Conservation (phyloP, 2,888 invertebrate species). For the Nemapogon koenigi region DNA sequence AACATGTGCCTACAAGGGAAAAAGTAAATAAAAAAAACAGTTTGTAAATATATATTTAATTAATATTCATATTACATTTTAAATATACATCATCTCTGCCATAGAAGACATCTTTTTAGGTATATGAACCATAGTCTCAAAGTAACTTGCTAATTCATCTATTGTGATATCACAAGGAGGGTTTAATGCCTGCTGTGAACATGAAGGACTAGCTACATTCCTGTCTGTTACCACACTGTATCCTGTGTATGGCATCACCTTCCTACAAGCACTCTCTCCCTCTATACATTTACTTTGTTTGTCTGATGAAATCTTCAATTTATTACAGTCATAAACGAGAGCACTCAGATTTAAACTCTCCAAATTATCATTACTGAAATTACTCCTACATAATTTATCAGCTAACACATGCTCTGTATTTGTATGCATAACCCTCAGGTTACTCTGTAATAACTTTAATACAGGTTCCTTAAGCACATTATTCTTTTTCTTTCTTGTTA, state of each 20-base stretch:
- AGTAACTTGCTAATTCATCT: conserved; percentile 93
- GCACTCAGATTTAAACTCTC: conserved; percentile 35
- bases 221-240: conserved; percentile 25
- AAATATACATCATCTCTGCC: conserved; percentile 99
- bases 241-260: conserved; percentile 23
- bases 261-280: conserved; percentile 36
- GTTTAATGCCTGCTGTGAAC: conserved; percentile 80
- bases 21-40: not conserved
- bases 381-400: conserved; percentile 1
- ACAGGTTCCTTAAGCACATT: conserved; percentile 65
- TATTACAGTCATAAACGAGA: conserved; percentile 50
- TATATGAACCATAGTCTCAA: conserved; percentile 94
- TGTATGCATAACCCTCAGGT: too few relatives aligned
- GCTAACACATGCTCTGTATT: conserved; percentile 17
- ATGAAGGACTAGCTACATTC: conserved; percentile 51
- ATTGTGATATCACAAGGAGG: conserved; percentile 87
- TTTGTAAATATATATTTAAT: conserved; percentile 5
- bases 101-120: conserved; percentile 97
- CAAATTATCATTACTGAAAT: conserved; percentile 17
- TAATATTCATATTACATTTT: conserved; percentile 24
- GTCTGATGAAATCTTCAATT: conserved; percentile 42
- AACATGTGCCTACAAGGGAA: too few relatives aligned
- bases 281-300: conserved; percentile 19
- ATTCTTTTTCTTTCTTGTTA: conserved; percentile 43
- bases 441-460: conserved; percentile 49